A percentile compares a stretch with the other conserved stretches of the same genome.
phyloP scores from a whole-genome alignment of 2,113 vertebrate genomes.

The Spheniscus mendiculus region DNA sequence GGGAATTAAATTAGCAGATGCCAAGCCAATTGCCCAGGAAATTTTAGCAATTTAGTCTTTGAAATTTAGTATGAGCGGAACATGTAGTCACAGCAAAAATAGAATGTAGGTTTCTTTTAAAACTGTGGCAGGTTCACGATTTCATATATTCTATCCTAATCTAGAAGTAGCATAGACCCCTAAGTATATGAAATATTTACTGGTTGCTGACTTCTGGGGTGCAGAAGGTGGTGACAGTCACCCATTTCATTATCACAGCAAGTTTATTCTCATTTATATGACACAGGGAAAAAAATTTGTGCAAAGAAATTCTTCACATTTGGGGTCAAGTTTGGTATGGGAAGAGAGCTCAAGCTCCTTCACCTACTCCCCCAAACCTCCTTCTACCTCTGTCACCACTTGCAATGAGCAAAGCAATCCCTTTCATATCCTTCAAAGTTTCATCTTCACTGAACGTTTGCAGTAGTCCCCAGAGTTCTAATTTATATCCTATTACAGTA shows the following conservation, averaged over 20 bases:
- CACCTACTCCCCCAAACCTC: neutral
- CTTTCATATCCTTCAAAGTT: neutral
- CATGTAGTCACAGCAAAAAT: neutral
- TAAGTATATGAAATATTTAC: neutral
- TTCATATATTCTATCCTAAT: neutral
- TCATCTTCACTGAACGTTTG: neutral
- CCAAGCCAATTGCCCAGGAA: neutral
- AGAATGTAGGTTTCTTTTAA: neutral
- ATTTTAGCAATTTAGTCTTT: neutral
- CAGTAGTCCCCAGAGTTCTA: neutral
- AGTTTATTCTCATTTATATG: neutral
- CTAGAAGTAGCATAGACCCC: neutral
- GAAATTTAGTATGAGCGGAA: neutral
- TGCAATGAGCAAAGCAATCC: neutral
- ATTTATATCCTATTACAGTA: slow-evolving; percentile 30
- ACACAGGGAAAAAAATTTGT: neutral
- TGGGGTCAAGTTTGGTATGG: neutral
- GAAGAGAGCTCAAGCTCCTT: neutral
- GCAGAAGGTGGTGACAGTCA: neutral
- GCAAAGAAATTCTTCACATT: neutral
- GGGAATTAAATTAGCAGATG: slow-evolving; percentile 15
- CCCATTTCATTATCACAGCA: neutral
- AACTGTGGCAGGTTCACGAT: neutral
- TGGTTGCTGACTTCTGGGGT: neutral
- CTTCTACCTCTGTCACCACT: neutral